Evolutionary conservation across 2,888 invertebrate genomes (phyloP).

Genomic region (Orthosia gracilis): DNA sequence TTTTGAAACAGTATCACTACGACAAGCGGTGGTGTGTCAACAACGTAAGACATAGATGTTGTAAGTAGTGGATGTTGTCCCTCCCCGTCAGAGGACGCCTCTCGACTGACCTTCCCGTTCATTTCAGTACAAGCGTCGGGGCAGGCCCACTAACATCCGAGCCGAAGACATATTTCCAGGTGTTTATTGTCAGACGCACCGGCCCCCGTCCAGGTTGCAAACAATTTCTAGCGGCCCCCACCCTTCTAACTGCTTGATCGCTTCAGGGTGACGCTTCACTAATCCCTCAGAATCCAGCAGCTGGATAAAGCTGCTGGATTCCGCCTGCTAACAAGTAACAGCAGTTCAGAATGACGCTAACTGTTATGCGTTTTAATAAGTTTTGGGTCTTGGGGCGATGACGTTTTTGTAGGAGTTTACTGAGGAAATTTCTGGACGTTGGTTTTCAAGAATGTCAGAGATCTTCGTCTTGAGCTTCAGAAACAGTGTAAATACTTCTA

Average conservation of each 20-base stretch:
- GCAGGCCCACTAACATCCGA: conserved; percentile 88
- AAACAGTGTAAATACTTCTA: not conserved
- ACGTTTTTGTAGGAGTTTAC: conserved; percentile 2
- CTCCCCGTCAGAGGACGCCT: conserved; percentile 52
- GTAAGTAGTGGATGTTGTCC: conserved; percentile 69
- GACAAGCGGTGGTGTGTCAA: not conserved
- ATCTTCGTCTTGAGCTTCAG: not conserved
- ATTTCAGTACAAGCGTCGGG: conserved; percentile 91
- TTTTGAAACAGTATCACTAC: not conserved
- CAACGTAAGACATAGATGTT: conserved; percentile 56
- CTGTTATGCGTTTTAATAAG: conserved; percentile 52
- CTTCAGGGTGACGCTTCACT: conserved; percentile 86
- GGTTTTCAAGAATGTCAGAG: not conserved
- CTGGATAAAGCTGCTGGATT: conserved; percentile 42
- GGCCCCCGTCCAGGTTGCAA: conserved; percentile 84
- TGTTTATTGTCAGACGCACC: conserved; percentile 82
- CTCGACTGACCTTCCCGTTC: conserved; percentile 80
- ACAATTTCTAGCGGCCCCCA: conserved; percentile 81
- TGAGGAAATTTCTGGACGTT: not conserved
- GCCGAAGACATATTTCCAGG: conserved; percentile 81
- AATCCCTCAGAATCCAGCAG: conserved; percentile 69
- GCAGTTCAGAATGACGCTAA: conserved; percentile 65
- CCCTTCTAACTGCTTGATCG: conserved; percentile 76
- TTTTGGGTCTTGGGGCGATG: conserved; percentile 23
- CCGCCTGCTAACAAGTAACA: conserved; percentile 58